Percentiles rank a stretch among this genome's conserved stretches.
These are phyloP conservation scores for Melanchra persicariae DNA, from an alignment of 2,888 invertebrate species.

Conservation along the genomic window DNA sequence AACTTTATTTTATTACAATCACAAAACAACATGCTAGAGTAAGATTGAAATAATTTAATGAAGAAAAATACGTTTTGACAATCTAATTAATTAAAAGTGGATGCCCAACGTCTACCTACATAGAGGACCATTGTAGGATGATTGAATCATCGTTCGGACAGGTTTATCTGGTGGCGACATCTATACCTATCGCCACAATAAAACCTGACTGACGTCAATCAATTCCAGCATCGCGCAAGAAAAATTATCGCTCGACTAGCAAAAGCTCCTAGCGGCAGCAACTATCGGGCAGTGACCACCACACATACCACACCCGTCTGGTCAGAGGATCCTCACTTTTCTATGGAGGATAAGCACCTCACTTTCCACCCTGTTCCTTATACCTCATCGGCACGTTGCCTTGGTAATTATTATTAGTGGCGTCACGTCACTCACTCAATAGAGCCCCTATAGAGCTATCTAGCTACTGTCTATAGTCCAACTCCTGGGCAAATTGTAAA, in stretches of 20 bases:
- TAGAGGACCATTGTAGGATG: too few relatives aligned
- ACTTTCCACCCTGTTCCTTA: not conserved
- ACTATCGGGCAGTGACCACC: too few relatives aligned
- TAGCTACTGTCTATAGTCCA: constrained; percentile 1
- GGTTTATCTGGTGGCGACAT: too few relatives aligned
- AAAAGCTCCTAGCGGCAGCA: too few relatives aligned
- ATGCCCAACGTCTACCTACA: not conserved
- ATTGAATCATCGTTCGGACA: too few relatives aligned
- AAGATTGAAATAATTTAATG: constrained; percentile 29
- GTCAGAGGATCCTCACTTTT: not conserved
- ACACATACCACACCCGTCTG: not conserved
- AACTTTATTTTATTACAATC: constrained; percentile 35
- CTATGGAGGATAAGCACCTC: not conserved
- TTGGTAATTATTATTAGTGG: not conserved
- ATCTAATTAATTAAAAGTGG: constrained; percentile 19
- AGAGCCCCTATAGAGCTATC: not conserved
- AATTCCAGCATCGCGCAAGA: too few relatives aligned
- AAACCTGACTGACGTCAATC: too few relatives aligned
- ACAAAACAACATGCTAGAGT: constrained; percentile 28
- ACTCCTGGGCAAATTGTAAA: constrained; percentile 23
- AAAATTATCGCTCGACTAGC: too few relatives aligned
- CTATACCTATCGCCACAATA: too few relatives aligned
- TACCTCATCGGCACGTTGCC: not conserved
- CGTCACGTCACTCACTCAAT: not conserved
- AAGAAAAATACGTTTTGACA: constrained; percentile 25